Conservation (phyloP, 2,113 vertebrate genomes). For the Bubo blakistoni region DNA sequence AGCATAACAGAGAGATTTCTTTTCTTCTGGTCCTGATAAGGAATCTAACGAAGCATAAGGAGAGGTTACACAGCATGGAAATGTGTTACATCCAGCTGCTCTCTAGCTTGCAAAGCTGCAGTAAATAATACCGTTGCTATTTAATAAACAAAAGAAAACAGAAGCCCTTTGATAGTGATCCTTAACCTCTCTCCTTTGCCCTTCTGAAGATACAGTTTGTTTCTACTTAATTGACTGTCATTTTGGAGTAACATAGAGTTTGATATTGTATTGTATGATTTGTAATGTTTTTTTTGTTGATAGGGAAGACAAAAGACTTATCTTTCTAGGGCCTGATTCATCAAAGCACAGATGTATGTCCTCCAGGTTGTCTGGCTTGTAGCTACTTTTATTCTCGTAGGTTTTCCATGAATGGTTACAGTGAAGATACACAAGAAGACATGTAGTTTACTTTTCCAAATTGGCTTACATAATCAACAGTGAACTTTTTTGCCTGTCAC, state of each 20-base stretch:
- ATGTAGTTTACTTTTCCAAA: neutral
- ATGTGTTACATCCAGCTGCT: constrained; percentile 66
- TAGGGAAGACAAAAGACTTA: neutral
- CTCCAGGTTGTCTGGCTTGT: neutral
- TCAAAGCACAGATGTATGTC: neutral
- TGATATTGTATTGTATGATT: constrained; percentile 11
- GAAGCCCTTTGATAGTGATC: constrained; percentile 60
- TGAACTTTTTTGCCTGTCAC: neutral
- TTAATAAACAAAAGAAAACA: constrained; percentile 66
- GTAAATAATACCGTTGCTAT: constrained; percentile 67
- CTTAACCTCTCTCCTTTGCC: constrained; percentile 36
- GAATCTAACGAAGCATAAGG: constrained; percentile 86
- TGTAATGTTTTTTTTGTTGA: neutral
- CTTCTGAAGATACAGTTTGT: constrained; percentile 44
- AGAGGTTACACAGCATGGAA: constrained; percentile 80
- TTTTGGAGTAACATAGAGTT: constrained; percentile 11
- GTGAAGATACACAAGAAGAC: neutral
- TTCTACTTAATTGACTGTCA: constrained; percentile 38
- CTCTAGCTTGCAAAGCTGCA: constrained; percentile 56
- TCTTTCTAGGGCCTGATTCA: neutral
- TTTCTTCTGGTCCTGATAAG: constrained; percentile 83
- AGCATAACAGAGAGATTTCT: constrained; percentile 75
- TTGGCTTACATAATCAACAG: neutral
- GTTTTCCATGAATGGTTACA: neutral
- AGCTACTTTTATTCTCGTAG: constrained; percentile 9